These are phyloP conservation scores for Heterodera carotae DNA, from an alignment of 1,140 invertebrate species.

Conservation along the genomic window DNA sequence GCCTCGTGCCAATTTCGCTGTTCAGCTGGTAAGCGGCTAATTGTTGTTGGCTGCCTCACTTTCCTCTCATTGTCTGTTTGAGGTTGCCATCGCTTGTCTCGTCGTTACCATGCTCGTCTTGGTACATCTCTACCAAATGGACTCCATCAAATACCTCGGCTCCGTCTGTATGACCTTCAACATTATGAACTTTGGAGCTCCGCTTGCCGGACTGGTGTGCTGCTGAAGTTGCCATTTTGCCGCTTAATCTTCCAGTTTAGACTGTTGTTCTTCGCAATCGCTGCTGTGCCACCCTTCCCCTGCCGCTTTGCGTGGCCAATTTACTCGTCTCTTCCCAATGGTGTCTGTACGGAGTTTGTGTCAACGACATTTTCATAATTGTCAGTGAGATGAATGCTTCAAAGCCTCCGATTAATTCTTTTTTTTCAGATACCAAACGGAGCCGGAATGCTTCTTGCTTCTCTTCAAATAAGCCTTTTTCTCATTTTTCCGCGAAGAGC, in stretches of 20 bases:
- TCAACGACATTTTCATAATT: conserved; percentile 61
- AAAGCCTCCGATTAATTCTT: not conserved
- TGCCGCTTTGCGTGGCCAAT: conserved; percentile 63
- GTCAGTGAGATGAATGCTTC: conserved; percentile 39
- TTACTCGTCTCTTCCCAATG: conserved; percentile 62
- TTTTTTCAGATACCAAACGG: conserved; percentile 56
- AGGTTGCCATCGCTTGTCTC: conserved; percentile 35
- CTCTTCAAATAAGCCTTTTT: conserved; percentile 62
- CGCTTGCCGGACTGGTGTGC: conserved; percentile 56
- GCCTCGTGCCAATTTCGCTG: conserved; percentile 35
- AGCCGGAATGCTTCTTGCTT: conserved; percentile 56
- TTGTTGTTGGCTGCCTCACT: conserved; percentile 1
- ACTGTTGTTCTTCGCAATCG: conserved; percentile 53
- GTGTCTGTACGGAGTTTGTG: conserved; percentile 62
- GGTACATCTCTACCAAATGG: conserved; percentile 50
- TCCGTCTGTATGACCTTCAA: conserved; percentile 64
- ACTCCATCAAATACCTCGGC: conserved; percentile 43
- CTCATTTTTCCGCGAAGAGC: conserved; percentile 51
- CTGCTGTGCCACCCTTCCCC: conserved; percentile 54
- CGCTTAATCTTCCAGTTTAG: conserved; percentile 11
- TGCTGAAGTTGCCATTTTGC: not conserved
- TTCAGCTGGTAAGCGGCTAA: conserved; percentile 34
- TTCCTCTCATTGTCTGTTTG: not conserved
- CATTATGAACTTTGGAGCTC: conserved; percentile 64
- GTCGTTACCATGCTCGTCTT: conserved; percentile 47